Percentiles rank a stretch among this genome's conserved stretches.
These are phyloP conservation scores for Tribolium madens DNA, from an alignment of 1,140 invertebrate genomes.

Conservation along the genomic window DNA sequence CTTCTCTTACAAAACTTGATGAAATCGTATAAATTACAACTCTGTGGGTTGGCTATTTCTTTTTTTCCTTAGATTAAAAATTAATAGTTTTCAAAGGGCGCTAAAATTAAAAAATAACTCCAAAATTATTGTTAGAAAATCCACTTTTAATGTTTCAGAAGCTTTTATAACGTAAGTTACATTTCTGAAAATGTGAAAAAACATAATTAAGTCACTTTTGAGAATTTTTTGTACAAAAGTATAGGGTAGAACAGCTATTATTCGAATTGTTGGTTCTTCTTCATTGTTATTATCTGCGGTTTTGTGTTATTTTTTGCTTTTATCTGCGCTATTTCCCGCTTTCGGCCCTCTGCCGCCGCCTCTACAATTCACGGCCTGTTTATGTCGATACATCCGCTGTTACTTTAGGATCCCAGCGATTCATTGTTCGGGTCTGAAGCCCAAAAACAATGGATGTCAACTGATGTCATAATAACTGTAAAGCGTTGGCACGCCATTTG, in stretches of 20 bases:
- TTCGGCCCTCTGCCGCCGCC: neutral
- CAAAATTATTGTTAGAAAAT: no score
- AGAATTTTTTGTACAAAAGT: no score
- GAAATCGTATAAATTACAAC: neutral
- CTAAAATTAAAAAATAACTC: no score
- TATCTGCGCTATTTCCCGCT: neutral
- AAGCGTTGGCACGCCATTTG: constrained; percentile 20
- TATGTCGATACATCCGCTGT: constrained; percentile 30
- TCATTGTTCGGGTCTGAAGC: constrained; percentile 32
- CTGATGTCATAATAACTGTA: constrained; percentile 21
- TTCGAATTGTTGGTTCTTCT: neutral
- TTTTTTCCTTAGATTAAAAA: no score
- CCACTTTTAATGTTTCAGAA: no score
- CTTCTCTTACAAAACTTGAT: neutral
- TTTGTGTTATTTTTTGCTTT: constrained; percentile 5
- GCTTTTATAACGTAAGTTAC: no score
- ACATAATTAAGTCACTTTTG: no score
- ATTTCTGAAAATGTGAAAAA: no score
- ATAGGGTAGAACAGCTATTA: neutral
- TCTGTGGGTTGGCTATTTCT: neutral
- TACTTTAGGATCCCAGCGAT: neutral
- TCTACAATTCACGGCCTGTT: constrained; percentile 14
- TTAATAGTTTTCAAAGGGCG: no score
- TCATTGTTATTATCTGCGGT: neutral
- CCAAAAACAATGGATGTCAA: constrained; percentile 37